Percentiles rank a stretch among this genome's conserved stretches.
Conservation (phyloP, 2,888 invertebrate species). For the Drosophila recens region DNA sequence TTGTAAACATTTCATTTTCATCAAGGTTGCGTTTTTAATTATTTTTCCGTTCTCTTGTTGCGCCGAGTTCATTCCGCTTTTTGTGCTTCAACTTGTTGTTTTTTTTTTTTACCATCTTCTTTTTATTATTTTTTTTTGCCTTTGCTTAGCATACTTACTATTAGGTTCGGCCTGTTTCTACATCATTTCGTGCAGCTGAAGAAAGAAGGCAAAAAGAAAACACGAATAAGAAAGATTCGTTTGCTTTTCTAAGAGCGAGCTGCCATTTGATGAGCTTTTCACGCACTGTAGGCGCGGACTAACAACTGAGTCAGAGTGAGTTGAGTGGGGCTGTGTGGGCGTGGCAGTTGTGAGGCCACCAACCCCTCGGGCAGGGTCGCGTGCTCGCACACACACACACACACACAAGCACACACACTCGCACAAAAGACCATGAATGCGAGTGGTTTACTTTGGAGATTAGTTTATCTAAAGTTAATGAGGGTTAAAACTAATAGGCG, state of each 20-base stretch:
- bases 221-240: slow-evolving; percentile 43
- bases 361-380: slow-evolving; percentile 70
- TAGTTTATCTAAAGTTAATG: slow-evolving; percentile 82
- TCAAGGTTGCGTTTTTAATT: slow-evolving; percentile 85
- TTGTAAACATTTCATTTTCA: slow-evolving; percentile 83
- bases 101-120: slow-evolving; percentile 4
- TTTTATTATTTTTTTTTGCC: slow-evolving; percentile 14
- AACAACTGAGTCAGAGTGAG: slow-evolving; percentile 32
- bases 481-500: slow-evolving; percentile 82
- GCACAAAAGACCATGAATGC: slow-evolving; percentile 66
- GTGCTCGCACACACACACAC: slow-evolving; percentile 33
- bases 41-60: slow-evolving; percentile 80
- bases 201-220: slow-evolving; percentile 11
- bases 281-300: slow-evolving; percentile 76
- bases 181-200: slow-evolving; percentile 71
- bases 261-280: slow-evolving; percentile 77
- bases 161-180: slow-evolving; percentile 74
- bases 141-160: slow-evolving; percentile 66
- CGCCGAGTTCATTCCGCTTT: slow-evolving; percentile 52
- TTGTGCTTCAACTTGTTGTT: slow-evolving; percentile 24
- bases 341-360: slow-evolving; percentile 16
- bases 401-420: too few species aligned
- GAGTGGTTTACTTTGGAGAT: slow-evolving; percentile 81
- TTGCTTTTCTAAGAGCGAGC: slow-evolving; percentile 48
- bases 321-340: background rate